Evolutionary conservation across 1,140 invertebrate genomes (phyloP), one percentile per base, ranked within the genome.

Genomic region (Bradysia coprophila): DNA sequence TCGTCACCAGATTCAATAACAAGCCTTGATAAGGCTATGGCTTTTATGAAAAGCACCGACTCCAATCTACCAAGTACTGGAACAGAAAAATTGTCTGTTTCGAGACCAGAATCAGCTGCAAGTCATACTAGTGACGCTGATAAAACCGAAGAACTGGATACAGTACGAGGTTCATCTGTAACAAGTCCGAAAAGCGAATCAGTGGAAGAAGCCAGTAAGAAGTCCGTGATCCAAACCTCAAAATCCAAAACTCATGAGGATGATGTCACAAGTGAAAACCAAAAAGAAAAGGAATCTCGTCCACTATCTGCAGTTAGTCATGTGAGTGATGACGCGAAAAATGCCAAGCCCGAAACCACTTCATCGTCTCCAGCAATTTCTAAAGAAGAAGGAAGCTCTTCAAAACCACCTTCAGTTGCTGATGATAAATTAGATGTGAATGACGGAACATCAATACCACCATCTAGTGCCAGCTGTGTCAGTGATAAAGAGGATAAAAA

Each of bases 101-200:
- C 50, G 11, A 41, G 43, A 38, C 39, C 5, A 37, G 43, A 28
- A 21, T 45, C 44, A 4, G 38, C 18, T 5, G 44, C 20, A 13
- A 23, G 21, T 21, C 22, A 41, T 38, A 19, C 20, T 11, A 47
- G 50, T 21, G 49, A 51, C 13, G 15, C 6, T 9, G 33, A 36
- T n/a, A 5, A 9, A 16, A 4, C 4, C 5, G 18, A 36, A 36
- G 33, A 6, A n/a, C 5, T 5, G 18, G 18, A 6, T n/a, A n/a
- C 33, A 6, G 5, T 16, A 9, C 5, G 5, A 15, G 9, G 5
- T 11, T 6, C 6, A 36, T n/a, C 10, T 10, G 18, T 8, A 28
- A 8, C 24, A 6, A 28, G 6, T 13, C 13, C 24, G 6, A 6
- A 13, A 28, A 6, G 6, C 13, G 24, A 28, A 13, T 28, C 24